Percentiles rank a stretch among this genome's conserved stretches.
These are phyloP conservation scores for Palythoa grandis DNA, from an alignment of 92 coral and sea anemone genomes.

Conservation along the genomic window DNA sequence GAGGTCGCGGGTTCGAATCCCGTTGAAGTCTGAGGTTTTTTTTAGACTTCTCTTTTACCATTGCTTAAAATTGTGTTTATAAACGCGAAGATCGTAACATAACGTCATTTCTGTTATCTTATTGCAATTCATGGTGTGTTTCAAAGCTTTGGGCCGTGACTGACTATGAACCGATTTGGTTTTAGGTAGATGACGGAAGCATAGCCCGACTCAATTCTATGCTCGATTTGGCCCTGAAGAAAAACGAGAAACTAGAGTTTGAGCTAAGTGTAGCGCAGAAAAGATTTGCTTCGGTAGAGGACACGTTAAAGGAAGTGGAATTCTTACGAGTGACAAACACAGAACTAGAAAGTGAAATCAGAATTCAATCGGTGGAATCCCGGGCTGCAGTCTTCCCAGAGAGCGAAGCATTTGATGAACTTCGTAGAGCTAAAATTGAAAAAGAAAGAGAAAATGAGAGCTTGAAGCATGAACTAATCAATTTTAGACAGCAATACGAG, in stretches of 20 bases:
- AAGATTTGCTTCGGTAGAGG: conserved; percentile 7
- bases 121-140: too few species aligned
- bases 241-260: conserved; percentile 32
- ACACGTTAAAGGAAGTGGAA: conserved; percentile 6
- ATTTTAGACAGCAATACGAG: not conserved
- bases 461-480: not conserved
- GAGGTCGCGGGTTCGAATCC: too few species aligned
- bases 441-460: conserved; percentile 4
- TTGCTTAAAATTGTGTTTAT: too few species aligned
- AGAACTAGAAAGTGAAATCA: conserved; percentile 43
- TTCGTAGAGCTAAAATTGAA: conserved; percentile 20
- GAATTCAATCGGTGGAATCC: conserved; percentile 26
- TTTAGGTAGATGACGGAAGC: conserved; percentile 28
- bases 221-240: conserved; percentile 36
- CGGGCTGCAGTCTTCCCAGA: conserved; percentile 6
- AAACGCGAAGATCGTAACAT: too few species aligned
- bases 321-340: conserved; percentile 22
- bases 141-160: too few species aligned
- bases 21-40: too few species aligned
- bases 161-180: not conserved
- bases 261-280: conserved; percentile 22
- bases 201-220: conserved; percentile 34
- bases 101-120: too few species aligned
- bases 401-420: not conserved
- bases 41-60: too few species aligned